phyloP scores from a whole-genome alignment of 2,888 invertebrate genomes.

The Brachyopa scutellaris region DNA sequence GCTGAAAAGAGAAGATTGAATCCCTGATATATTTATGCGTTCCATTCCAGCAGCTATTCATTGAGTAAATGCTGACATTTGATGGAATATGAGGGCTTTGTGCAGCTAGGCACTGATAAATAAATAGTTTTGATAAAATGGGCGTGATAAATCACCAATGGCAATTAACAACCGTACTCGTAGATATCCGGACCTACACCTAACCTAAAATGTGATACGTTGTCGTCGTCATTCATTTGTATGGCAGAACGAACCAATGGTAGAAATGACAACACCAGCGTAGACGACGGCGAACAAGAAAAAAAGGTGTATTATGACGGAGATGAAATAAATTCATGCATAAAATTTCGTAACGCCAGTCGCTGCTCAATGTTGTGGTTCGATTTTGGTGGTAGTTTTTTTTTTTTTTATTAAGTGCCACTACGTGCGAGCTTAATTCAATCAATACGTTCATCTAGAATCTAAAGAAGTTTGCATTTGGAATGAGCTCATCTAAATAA shows the following conservation, averaged over 20 bases:
- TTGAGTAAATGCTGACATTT: background rate
- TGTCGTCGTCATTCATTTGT: constrained; percentile 39
- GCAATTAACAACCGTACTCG: constrained; percentile 2
- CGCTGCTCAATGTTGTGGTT: background rate
- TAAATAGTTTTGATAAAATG: constrained; percentile 46
- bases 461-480: constrained; percentile 8
- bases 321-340: constrained; percentile 36
- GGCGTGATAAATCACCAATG: constrained; percentile 55
- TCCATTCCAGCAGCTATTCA: too few relatives aligned
- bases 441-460: constrained; percentile 39
- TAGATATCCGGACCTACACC: constrained; percentile 51
- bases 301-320: background rate
- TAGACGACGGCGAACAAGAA: background rate
- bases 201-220: constrained; percentile 62
- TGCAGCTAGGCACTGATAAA: background rate
- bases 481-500: constrained; percentile 4
- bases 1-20: constrained; percentile 10
- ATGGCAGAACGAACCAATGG: too few relatives aligned
- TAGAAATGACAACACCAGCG: constrained; percentile 37
- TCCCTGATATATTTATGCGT: background rate
- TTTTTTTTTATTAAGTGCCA: constrained; percentile 14
- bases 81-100: background rate
- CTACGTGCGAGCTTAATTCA: constrained; percentile 3
- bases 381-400: constrained; percentile 27
- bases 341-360: constrained; percentile 1